Evolutionary conservation across 2,113 vertebrate genomes (phyloP).

Genomic region (Sialia sialis): DNA sequence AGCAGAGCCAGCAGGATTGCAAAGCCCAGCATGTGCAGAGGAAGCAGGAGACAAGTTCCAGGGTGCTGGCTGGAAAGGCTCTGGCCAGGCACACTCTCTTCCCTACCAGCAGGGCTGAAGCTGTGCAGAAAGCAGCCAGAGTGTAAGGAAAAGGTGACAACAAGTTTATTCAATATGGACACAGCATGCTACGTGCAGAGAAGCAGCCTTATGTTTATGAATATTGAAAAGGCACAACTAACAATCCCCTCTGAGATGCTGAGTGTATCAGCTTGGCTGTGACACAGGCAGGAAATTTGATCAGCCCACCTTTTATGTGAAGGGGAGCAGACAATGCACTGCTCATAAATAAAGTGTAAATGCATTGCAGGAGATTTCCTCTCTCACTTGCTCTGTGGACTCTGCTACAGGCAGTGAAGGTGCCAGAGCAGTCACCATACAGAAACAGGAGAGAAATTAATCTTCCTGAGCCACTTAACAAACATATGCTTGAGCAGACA

Average conservation of each 20-base stretch:
- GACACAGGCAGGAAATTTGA: not conserved
- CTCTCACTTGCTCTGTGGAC: not conserved
- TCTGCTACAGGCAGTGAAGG: not conserved
- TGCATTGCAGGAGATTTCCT: not conserved
- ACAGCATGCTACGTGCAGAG: not conserved
- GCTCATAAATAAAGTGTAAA: not conserved
- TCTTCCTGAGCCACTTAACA: not conserved
- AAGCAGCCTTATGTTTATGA: not conserved
- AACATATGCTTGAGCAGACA: not conserved
- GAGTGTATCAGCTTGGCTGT: accelerated
- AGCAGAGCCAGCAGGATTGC: not conserved
- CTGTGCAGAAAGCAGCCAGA: not conserved
- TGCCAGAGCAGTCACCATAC: not conserved
- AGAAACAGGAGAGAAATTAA: not conserved
- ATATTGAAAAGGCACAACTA: not conserved
- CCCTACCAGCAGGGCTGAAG: not conserved
- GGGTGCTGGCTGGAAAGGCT: not conserved
- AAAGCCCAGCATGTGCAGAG: not conserved
- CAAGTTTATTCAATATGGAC: not conserved
- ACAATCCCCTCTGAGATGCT: not conserved
- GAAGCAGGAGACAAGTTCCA: not conserved
- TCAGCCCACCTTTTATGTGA: not conserved
- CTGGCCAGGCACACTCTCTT: not conserved
- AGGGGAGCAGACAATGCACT: not conserved
- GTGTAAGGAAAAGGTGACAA: not conserved